Conservation (phyloP, 2,888 invertebrate genomes). For the Drosophila subsilvestris region DNA sequence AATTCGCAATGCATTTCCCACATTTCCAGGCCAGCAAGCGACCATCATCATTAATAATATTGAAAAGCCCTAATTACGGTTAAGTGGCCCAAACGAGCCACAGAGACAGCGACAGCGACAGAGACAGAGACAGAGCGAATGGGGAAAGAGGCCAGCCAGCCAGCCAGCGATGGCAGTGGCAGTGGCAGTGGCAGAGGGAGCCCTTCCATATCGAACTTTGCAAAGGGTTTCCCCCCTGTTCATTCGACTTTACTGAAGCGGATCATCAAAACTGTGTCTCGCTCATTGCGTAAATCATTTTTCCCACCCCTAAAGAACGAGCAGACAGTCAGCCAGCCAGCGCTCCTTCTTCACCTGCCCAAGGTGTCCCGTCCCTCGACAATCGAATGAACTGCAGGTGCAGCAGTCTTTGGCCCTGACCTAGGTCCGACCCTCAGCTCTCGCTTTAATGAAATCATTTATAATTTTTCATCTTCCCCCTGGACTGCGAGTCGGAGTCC, state of each 20-base stretch:
- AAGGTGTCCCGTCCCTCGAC: conserved; percentile 14
- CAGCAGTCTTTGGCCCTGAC: conserved; percentile 16
- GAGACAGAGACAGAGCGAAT: background rate
- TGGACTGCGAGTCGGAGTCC: conserved; percentile 2
- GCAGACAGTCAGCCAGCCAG: background rate
- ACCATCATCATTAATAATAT: conserved; percentile 80
- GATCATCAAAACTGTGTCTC: conserved; percentile 34
- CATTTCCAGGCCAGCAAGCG: conserved; percentile 56
- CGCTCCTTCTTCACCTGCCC: conserved; percentile 38
- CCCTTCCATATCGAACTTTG: conserved; percentile 48
- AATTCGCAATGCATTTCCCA: conserved; percentile 79
- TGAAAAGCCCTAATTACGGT: conserved; percentile 79
- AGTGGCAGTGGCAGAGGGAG: conserved; percentile 1
- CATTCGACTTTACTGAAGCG: conserved; percentile 31
- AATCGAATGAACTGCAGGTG: conserved; percentile 25
- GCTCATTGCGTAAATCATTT: conserved; percentile 73
- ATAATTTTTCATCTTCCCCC: conserved; percentile 63
- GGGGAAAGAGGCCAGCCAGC: conserved; percentile 1
- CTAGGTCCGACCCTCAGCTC: conserved; percentile 59
- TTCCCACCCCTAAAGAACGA: conserved; percentile 65
- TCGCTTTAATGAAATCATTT: conserved; percentile 73
- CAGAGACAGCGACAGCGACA: background rate
- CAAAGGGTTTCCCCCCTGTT: conserved; percentile 26
- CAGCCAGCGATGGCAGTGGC: no score
- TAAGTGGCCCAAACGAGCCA: conserved; percentile 73